Evolutionary conservation across 2,888 invertebrate genomes (phyloP).

Genomic region (Tyria jacobaeae): DNA sequence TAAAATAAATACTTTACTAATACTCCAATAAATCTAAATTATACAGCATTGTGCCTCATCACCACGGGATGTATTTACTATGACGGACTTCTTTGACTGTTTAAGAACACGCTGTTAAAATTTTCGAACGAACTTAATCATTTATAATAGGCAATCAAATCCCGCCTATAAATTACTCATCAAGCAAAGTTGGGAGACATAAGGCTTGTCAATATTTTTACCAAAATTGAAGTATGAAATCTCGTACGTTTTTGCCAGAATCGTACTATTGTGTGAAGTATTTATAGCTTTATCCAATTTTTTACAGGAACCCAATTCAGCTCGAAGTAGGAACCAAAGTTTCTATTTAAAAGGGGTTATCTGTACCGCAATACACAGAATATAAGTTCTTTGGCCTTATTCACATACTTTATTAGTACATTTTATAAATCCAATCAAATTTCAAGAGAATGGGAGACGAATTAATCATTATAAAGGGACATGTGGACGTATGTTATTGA

Average conservation of each 20-base stretch:
- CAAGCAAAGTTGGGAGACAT: neutral
- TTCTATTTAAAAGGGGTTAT: neutral
- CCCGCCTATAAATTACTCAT: conserved; percentile 1
- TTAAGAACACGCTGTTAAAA: no score
- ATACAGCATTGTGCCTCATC: no score
- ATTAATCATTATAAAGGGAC: no score
- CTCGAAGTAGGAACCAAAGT: neutral
- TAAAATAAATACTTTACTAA: no score
- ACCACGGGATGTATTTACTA: no score
- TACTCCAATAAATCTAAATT: no score
- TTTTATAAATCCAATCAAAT: neutral
- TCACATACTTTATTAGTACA: neutral
- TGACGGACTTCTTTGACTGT: no score
- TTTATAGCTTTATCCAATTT: conserved; percentile 49
- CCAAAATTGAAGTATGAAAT: conserved; percentile 42
- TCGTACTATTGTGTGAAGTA: conserved; percentile 51
- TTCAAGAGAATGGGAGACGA: no score
- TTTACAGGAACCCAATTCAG: conserved; percentile 13
- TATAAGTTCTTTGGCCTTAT: neutral
- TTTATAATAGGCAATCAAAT: neutral
- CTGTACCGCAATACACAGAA: neutral
- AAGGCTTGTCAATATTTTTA: conserved; percentile 26
- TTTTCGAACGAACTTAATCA: neutral
- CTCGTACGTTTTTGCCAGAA: conserved; percentile 28
- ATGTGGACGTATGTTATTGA: no score